Evolutionary conservation across 2,888 invertebrate species (phyloP).

Genomic region (Pristionchus exspectatus): DNA sequence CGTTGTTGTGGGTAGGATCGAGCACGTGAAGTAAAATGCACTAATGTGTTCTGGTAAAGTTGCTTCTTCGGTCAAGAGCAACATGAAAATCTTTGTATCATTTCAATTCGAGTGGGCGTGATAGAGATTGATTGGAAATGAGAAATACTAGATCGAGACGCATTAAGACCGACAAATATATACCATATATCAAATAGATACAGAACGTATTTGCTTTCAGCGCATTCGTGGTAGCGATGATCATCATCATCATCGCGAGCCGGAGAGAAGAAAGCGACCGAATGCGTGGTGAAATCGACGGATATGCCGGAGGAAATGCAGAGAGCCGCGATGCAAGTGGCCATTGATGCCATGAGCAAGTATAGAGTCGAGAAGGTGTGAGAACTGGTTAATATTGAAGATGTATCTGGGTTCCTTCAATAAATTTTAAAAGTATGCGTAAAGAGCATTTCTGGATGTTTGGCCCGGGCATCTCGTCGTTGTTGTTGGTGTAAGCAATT

Average conservation of each 20-base stretch:
- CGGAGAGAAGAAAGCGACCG: slow-evolving; percentile 11
- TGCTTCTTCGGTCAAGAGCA: too few species aligned
- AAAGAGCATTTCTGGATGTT: background rate
- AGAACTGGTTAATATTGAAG: background rate
- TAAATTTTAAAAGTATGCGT: background rate
- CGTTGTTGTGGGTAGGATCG: background rate
- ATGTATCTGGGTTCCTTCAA: too few species aligned
- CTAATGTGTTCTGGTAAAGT: background rate
- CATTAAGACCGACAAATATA: too few species aligned
- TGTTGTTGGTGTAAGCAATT: background rate
- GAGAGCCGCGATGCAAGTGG: slow-evolving; percentile 56
- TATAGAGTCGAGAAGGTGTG: slow-evolving; percentile 59
- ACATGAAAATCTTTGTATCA: too few species aligned
- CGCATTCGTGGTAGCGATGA: slow-evolving; percentile 20
- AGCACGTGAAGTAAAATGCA: background rate
- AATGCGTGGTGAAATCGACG: slow-evolving; percentile 58
- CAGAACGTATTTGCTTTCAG: background rate
- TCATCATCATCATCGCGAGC: background rate
- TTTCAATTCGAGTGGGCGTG: too few species aligned
- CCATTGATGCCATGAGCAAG: slow-evolving; percentile 57
- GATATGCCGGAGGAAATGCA: slow-evolving; percentile 61
- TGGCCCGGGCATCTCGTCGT: background rate
- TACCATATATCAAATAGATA: too few species aligned
- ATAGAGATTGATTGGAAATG: too few species aligned
- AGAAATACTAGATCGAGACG: too few species aligned